Evolutionary conservation across 2,797 vertebrate species (phyloP).

Genomic region (Eulemur albifrons): DNA sequence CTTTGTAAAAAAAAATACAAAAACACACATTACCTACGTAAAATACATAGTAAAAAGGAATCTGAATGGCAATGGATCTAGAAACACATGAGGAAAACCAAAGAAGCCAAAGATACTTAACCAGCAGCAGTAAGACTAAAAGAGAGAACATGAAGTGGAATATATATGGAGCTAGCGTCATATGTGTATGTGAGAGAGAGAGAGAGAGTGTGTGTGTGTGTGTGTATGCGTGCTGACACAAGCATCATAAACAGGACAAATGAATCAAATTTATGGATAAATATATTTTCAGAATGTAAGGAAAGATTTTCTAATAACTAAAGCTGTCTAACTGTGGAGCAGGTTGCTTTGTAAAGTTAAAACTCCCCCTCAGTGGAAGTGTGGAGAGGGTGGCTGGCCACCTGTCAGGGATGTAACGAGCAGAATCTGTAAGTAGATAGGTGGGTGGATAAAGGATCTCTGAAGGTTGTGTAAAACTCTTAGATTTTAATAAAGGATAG

Average conservation of each 20-base stretch:
- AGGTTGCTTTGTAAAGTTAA: constrained; percentile 47
- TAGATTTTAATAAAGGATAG: not conserved
- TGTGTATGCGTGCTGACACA: not conserved
- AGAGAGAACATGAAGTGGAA: not conserved
- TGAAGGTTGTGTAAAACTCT: not conserved
- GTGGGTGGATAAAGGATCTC: constrained; percentile 3
- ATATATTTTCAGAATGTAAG: constrained; percentile 19
- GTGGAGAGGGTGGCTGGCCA: constrained; percentile 8
- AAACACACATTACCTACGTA: not conserved
- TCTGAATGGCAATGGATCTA: not conserved
- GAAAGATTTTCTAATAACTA: constrained; percentile 45
- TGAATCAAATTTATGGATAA: not conserved
- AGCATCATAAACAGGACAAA: not conserved
- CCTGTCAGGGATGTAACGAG: not conserved
- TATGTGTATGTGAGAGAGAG: not conserved
- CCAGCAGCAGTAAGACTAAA: not conserved
- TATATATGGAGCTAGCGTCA: not conserved
- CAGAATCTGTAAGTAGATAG: constrained; percentile 22
- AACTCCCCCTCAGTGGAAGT: not conserved
- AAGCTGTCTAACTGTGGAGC: not conserved
- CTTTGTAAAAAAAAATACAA: not conserved
- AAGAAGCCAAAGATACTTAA: not conserved
- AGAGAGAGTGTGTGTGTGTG: no score
- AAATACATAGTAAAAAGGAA: not conserved
- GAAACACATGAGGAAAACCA: not conserved